phyloP scores from a whole-genome alignment of 2,888 invertebrate species.

The Phorcus lineatus region DNA sequence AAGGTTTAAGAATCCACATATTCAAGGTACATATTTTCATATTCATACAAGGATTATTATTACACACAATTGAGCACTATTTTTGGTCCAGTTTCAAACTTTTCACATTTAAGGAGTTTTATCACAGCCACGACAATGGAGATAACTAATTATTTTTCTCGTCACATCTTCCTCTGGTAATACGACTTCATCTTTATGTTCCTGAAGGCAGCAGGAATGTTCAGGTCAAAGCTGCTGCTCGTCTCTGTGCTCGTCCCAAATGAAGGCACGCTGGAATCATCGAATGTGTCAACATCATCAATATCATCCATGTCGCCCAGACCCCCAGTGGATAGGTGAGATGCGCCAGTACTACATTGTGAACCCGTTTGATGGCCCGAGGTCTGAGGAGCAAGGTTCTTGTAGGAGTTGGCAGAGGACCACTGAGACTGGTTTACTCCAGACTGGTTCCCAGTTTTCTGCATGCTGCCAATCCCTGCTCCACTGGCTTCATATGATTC shows the following conservation, averaged over 20 bases:
- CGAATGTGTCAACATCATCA: not conserved
- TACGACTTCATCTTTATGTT: conserved; percentile 5
- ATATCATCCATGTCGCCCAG: conserved; percentile 7
- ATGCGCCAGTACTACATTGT: not conserved
- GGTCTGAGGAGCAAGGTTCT: not conserved
- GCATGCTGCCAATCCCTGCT: no score
- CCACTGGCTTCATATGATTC: no score
- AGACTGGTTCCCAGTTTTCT: no score
- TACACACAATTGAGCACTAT: no score
- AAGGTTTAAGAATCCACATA: no score
- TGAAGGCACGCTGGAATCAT: not conserved
- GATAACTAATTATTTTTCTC: not conserved
- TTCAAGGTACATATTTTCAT: no score
- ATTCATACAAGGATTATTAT: no score
- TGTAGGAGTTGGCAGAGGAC: not conserved
- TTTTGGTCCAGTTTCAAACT: no score
- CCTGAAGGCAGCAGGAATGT: not conserved
- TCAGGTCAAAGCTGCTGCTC: not conserved
- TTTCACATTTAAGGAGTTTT: no score
- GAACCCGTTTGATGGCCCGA: not conserved
- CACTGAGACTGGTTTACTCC: no score
- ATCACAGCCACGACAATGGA: no score
- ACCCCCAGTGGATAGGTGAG: not conserved
- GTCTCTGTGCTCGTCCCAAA: not conserved
- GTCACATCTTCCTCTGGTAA: not conserved